These are phyloP conservation scores for Cylas formicarius DNA, from an alignment of 1,140 invertebrate species.

Conservation along the genomic window DNA sequence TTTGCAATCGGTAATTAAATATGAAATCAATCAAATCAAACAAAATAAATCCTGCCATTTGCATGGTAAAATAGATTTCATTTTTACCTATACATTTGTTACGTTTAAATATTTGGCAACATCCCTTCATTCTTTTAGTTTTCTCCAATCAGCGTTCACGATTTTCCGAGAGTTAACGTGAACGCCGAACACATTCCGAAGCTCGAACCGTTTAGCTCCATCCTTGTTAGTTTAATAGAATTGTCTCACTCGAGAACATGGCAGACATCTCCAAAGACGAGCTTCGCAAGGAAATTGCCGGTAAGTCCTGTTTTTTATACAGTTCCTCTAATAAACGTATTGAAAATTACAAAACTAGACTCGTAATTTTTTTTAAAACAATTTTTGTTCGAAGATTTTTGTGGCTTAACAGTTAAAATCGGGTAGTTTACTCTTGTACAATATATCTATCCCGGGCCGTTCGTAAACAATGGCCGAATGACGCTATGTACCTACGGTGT, in stretches of 20 bases:
- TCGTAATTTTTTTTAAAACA: slow-evolving; percentile 34
- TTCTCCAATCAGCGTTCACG: too few species aligned
- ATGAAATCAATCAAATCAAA: too few species aligned
- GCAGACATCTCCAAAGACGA: slow-evolving; percentile 60
- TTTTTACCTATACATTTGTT: too few species aligned
- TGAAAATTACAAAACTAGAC: slow-evolving; percentile 28
- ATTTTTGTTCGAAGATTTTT: slow-evolving; percentile 35
- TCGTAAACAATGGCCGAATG: slow-evolving; percentile 42
- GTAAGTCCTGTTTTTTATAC: slow-evolving; percentile 48
- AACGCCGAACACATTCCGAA: too few species aligned
- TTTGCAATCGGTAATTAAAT: too few species aligned
- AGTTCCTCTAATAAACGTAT: slow-evolving; percentile 17
- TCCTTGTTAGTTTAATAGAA: slow-evolving; percentile 24
- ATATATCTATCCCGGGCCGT: slow-evolving; percentile 28
- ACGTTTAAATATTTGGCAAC: too few species aligned
- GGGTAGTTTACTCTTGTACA: slow-evolving; percentile 45
- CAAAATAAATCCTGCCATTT: too few species aligned
- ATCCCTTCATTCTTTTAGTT: too few species aligned
- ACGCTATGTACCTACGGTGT: slow-evolving; percentile 32
- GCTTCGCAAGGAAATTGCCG: slow-evolving; percentile 62
- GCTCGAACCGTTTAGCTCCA: slow-evolving; percentile 25
- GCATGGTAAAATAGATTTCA: too few species aligned
- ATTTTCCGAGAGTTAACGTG: too few species aligned
- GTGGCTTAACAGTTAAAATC: slow-evolving; percentile 42
- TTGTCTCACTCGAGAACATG: slow-evolving; percentile 44